Conservation (phyloP, 2,113 vertebrate genomes). For the Anolis carolinensis region DNA sequence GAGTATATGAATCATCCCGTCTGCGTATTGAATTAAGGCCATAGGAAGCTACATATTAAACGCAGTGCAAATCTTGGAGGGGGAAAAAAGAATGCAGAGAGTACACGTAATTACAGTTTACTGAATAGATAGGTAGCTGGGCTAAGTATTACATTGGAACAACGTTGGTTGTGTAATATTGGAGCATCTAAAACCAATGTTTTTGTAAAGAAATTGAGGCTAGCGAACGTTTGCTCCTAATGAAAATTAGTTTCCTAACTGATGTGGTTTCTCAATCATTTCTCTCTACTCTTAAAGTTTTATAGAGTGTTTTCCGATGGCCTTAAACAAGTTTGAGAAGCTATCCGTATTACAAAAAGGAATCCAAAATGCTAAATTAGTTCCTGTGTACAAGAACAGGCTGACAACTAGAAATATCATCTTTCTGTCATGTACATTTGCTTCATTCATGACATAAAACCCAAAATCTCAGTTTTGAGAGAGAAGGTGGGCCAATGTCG, state of each 20-base stretch:
- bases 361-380: background rate
- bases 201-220: slow-evolving; percentile 4
- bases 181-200: background rate
- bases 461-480: background rate
- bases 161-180: slow-evolving; percentile 3
- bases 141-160: background rate
- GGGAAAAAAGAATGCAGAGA: background rate
- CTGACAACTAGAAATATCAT: background rate
- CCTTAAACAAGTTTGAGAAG: background rate
- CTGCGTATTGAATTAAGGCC: slow-evolving; percentile 24
- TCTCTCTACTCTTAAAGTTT: background rate
- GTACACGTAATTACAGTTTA: background rate
- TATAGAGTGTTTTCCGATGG: background rate
- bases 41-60: background rate
- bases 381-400: background rate
- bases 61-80: background rate
- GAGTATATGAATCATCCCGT: background rate
- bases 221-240: background rate
- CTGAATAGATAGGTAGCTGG: background rate
- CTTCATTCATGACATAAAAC: background rate
- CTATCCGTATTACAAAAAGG: background rate
- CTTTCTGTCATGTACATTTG: background rate
- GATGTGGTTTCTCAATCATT: background rate
- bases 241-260: background rate
- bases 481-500: too few relatives aligned